Base-by-base conservation (phyloP, 2,113 vertebrate genomes). In the Corythoichthys intestinalis region DNA sequence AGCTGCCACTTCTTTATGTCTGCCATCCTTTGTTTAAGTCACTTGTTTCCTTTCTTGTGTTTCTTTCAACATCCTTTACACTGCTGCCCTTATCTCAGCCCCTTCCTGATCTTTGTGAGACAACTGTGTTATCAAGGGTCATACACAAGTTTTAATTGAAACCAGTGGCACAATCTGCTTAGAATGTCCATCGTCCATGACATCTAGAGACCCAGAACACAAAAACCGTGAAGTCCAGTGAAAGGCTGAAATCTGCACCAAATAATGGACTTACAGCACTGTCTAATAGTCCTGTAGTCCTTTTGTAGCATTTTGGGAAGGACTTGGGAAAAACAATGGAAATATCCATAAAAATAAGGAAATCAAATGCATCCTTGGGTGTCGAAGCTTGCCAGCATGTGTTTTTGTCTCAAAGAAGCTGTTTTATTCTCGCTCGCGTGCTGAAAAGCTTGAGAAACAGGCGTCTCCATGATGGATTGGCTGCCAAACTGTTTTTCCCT, bases 391-490 rank as follows among this genome's bases (percentile, higher is more conserved):
- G 4, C 64, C 54, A 46, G 58, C 41, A 2, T 70, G 17, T 65
- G 64, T 71, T 49, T 37, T 49, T 56, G 41, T 46, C 15, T 59
- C 34, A 69, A 70, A 79, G 28, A 64, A 50, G 41, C 17, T 6
- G n/a, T 47, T 69, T 75, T 35, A 20, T 37, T 4, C 2, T 37
- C 12, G 62, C 50, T 58, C 12, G 63, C 37, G 11, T 76, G 73
- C 37, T 69, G 48, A 69, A 62, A 71, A 62, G 28, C 4, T 64
- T 52, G 64, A 70, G 60, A 77, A 72, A 70, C 72, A 14, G 41
- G 77, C 65, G 13, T 76, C 47, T 41, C 69, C 46, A 66, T 73
- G 74, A 81, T 76, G 71, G 65, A 82, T 83, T 71, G 71, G 73
- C 74, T 75, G 76, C 67, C 66, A 77, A 84, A 83, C 41, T 50